Evolutionary conservation across 1,140 invertebrate species (phyloP).

Genomic region (Apis florea): DNA sequence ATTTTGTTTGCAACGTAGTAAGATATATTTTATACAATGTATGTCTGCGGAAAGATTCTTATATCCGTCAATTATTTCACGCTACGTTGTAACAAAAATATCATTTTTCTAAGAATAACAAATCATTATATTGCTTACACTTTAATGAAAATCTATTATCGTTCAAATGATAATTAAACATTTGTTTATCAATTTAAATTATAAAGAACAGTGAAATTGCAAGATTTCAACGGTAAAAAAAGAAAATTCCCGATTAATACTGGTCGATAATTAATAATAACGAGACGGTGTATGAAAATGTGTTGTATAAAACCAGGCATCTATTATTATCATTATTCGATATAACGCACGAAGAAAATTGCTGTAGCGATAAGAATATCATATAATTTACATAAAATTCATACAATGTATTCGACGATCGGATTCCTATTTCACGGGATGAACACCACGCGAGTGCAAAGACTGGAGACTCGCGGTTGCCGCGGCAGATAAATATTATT

Average conservation of each 20-base stretch:
- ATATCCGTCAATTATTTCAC: no score
- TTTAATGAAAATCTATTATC: neutral
- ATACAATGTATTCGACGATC: neutral
- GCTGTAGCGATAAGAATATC: neutral
- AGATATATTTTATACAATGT: no score
- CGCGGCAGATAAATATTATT: slow-evolving; percentile 69
- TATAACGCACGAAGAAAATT: slow-evolving; percentile 5
- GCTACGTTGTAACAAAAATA: no score
- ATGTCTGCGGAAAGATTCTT: no score
- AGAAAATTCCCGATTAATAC: neutral
- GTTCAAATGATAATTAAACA: neutral
- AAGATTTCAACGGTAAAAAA: neutral
- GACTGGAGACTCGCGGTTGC: slow-evolving; percentile 32
- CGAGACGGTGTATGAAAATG: slow-evolving; percentile 14
- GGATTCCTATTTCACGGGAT: neutral
- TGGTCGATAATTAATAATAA: slow-evolving; percentile 45
- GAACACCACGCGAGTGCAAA: neutral
- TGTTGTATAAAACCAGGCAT: slow-evolving; percentile 28
- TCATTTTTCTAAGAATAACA: no score
- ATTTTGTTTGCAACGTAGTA: no score
- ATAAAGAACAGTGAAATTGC: neutral
- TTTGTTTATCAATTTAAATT: neutral
- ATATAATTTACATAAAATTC: neutral
- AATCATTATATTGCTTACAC: neutral
- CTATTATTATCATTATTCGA: slow-evolving; percentile 30